Percentiles rank a stretch among this genome's conserved stretches.
Evolutionary conservation across 2,888 invertebrate species (phyloP).

Genomic region (Gnatocerus cornutus): DNA sequence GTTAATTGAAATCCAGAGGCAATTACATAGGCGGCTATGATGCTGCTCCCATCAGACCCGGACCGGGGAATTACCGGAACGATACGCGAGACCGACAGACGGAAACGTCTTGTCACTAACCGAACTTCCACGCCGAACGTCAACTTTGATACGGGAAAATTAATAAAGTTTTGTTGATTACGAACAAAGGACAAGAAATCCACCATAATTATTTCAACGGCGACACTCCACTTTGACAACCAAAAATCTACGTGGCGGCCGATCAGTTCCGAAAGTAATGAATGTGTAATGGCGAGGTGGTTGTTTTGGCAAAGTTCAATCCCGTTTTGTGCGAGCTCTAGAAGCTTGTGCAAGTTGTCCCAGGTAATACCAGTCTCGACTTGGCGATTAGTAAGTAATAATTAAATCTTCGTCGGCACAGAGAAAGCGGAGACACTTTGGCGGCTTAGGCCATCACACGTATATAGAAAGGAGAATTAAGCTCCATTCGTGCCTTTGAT

Average conservation of each 20-base stretch:
- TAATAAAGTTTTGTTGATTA: slow-evolving; percentile 49
- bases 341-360: slow-evolving; percentile 17
- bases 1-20: slow-evolving; percentile 74
- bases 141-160: slow-evolving; percentile 47
- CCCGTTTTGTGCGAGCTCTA: slow-evolving; percentile 18
- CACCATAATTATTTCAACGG: slow-evolving; percentile 29
- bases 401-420: slow-evolving; percentile 44
- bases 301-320: slow-evolving; percentile 8
- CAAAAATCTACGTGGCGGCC: too few relatives aligned
- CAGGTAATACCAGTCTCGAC: slow-evolving; percentile 22
- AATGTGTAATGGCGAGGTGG: too few relatives aligned
- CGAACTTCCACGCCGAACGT: slow-evolving; percentile 47
- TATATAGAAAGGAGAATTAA: slow-evolving; percentile 49
- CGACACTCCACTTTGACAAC: not conserved
- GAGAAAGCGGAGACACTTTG: slow-evolving; percentile 45
- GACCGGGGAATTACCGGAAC: slow-evolving; percentile 48
- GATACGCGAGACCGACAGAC: slow-evolving; percentile 50
- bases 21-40: slow-evolving; percentile 69
- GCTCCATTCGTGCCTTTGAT: slow-evolving; percentile 59
- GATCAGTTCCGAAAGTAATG: too few relatives aligned
- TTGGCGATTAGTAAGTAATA: slow-evolving; percentile 46
- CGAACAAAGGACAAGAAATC: slow-evolving; percentile 42
- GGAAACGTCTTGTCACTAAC: slow-evolving; percentile 49
- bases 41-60: slow-evolving; percentile 56
- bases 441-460: slow-evolving; percentile 46